Conservation (phyloP, 2,113 vertebrate genomes). For the Myotis brandtii region DNA sequence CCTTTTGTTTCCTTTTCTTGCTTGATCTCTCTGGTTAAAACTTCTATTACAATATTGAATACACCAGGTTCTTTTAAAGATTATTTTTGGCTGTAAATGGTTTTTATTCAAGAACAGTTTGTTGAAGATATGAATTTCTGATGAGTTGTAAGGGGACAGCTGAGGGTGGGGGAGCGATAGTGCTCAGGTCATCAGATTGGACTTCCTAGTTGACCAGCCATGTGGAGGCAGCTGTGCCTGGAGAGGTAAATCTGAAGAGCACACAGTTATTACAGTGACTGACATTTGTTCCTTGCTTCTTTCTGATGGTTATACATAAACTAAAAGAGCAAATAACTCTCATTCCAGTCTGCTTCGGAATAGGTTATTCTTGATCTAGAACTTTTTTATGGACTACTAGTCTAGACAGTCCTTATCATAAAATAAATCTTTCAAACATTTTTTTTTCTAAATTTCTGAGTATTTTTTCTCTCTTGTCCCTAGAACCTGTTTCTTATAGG, state of each 20-base stretch:
- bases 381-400: slow-evolving; percentile 4
- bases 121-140: neutral
- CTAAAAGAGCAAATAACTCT: neutral
- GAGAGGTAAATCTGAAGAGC: neutral
- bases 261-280: neutral
- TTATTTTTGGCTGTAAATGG: slow-evolving; percentile 4
- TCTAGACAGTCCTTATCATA: neutral
- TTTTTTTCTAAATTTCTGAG: neutral
- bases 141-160: neutral
- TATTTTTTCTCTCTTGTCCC: neutral
- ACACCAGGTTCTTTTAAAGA: neutral
- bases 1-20: neutral
- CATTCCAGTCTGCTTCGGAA: neutral
- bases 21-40: neutral
- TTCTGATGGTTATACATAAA: neutral
- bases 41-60: neutral
- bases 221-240: neutral
- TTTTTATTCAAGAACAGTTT: neutral
- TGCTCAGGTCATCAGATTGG: neutral
- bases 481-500: neutral
- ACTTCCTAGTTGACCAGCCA: neutral
- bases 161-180: neutral
- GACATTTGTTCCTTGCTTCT: neutral
- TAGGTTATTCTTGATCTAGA: neutral
- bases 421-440: neutral